Evolutionary conservation across 2,113 vertebrate species (phyloP).

Genomic region (Salminus brasiliensis): DNA sequence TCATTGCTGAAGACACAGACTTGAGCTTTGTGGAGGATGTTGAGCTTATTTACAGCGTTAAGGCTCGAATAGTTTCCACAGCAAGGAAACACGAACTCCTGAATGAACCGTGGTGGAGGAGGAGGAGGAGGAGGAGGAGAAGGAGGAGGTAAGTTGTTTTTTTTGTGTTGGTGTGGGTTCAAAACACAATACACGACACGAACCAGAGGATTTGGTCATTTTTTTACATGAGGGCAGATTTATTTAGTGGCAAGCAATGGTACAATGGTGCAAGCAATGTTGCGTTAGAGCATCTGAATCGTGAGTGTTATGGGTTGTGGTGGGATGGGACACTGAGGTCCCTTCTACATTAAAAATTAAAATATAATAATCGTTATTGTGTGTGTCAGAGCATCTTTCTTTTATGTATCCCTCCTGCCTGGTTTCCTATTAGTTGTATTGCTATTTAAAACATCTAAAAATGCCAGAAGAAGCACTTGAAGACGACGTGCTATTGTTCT

Average conservation of each 20-base stretch:
- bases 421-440: neutral
- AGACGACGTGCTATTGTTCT: slow-evolving; percentile 41
- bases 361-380: neutral
- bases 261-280: too few relatives aligned
- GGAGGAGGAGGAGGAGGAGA: neutral
- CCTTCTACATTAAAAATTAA: neutral
- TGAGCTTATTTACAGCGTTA: slow-evolving; percentile 12
- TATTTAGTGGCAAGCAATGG: too few relatives aligned
- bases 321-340: neutral
- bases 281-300: neutral
- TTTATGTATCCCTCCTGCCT: neutral
- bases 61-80: neutral
- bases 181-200: neutral
- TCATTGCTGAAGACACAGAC: neutral
- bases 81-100: slow-evolving; percentile 16
- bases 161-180: slow-evolving; percentile 10
- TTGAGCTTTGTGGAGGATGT: neutral
- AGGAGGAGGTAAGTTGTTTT: slow-evolving; percentile 35
- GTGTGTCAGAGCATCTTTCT: neutral
- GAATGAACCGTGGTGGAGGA: slow-evolving; percentile 13
- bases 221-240: neutral
- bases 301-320: neutral
- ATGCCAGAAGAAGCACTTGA: slow-evolving; percentile 2
- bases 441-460: neutral
- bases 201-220: neutral